phyloP scores from a whole-genome alignment of 2,888 invertebrate species.

The Marasmarcha lunaedactyla region DNA sequence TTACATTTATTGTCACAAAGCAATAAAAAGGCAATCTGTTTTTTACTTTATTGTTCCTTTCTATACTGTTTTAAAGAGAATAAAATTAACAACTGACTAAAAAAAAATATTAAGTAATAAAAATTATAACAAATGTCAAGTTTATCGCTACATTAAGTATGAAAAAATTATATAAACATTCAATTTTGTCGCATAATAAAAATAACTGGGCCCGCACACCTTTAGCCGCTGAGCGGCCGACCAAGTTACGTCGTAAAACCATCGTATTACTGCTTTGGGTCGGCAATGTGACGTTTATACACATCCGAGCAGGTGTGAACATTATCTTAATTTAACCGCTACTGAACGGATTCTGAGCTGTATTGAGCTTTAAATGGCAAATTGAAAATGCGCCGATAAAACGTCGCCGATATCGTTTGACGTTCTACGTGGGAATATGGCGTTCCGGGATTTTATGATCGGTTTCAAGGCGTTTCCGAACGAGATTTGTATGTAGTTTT shows the following conservation, averaged over 20 bases:
- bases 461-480: too few species aligned
- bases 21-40: slow-evolving; percentile 36
- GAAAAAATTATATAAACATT: background rate
- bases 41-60: too few species aligned
- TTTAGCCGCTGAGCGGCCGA: slow-evolving; percentile 13
- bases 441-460: too few species aligned
- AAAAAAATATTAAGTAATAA: too few species aligned
- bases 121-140: background rate
- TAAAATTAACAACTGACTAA: too few species aligned
- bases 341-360: slow-evolving; percentile 36
- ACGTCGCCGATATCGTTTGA: background rate
- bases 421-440: background rate
- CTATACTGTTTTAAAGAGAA: background rate
- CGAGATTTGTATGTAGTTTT: too few species aligned
- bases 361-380: slow-evolving; percentile 34
- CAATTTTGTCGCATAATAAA: slow-evolving; percentile 4
- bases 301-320: slow-evolving; percentile 58
- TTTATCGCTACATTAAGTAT: background rate
- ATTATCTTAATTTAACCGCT: slow-evolving; percentile 66
- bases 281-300: slow-evolving; percentile 54
- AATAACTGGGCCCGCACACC: background rate
- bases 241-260: slow-evolving; percentile 42
- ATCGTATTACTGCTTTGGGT: slow-evolving; percentile 40
- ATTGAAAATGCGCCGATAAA: slow-evolving; percentile 20
- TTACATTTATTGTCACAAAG: slow-evolving; percentile 40